Evolutionary conservation across 2,113 vertebrate genomes (phyloP), one percentile per base, ranked within the genome.

Genomic region (Salvator merianae): DNA sequence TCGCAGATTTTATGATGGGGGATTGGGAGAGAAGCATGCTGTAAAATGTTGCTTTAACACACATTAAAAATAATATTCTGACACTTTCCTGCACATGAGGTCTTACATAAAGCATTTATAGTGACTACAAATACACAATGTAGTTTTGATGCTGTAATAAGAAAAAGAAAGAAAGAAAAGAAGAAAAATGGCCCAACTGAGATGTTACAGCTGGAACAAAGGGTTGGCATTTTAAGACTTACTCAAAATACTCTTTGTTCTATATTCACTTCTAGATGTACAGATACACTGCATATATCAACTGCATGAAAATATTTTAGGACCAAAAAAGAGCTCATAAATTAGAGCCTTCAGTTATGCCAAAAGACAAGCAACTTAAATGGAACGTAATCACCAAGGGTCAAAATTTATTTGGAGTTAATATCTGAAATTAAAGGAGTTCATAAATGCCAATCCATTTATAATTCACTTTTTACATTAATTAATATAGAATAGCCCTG

Each of bases 151-250:
- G 88, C 89, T 81, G 76, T 88, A 93, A 92, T 92, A 94, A 92
- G 91, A 92, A 74, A 59, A 59, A 63, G 62, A 70, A 76, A 84
- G 87, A 87, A 88, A 89, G 89, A 89, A 77, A 94, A 92, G 85
- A 88, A 89, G 89, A 89, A 77, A 94, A 91, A 90, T 89, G 91
- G 84, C 88, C 90, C 83, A 94, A 89, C 79, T 94, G 93, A 93
- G 90, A 89, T 95, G 94, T 94, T 93, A 84, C 88, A 94, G 81
- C 81, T 91, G 89, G 94, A 96, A 95, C 87, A 95, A 94, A 95
- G 78, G 90, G 88, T 89, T 95, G 93, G 93, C 95, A 94, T 82
- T 90, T 81, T 92, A 85, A 84, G 75, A 76, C 88, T 91, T 92
- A 66, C 83, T 92, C 13, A 77, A 90, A n/a, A 80, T 90, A 68